Evolutionary conservation across 2,888 invertebrate genomes (phyloP).

Genomic region (Cosmia pyralina): DNA sequence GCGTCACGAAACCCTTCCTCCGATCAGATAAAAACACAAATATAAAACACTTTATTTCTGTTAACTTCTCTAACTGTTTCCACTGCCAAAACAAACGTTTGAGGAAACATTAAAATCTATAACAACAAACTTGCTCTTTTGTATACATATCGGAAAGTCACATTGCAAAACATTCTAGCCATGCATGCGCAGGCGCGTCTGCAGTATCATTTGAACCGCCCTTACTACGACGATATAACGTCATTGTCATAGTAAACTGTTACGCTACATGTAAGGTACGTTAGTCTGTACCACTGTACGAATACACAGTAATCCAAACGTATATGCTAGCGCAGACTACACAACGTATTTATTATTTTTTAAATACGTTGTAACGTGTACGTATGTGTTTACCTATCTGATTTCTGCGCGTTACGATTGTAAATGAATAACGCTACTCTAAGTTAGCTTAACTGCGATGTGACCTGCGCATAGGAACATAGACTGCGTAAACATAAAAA

Average conservation of each 20-base stretch:
- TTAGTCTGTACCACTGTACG: neutral
- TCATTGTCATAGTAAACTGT: neutral
- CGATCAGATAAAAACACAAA: neutral
- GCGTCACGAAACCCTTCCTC: neutral
- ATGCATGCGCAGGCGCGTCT: neutral
- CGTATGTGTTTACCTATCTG: neutral
- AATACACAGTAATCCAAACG: neutral
- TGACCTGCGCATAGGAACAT: neutral
- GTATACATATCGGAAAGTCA: slow-evolving; percentile 1
- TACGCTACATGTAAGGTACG: neutral
- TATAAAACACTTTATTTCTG: neutral
- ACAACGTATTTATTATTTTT: neutral
- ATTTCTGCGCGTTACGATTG: neutral
- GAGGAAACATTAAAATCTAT: slow-evolving; percentile 1
- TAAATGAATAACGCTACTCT: neutral
- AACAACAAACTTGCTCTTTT: slow-evolving; percentile 6
- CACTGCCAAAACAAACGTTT: neutral
- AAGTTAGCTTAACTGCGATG: neutral
- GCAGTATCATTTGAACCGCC: neutral
- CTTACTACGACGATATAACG: neutral
- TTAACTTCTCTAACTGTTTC: neutral
- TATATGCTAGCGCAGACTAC: neutral
- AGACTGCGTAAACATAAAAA: neutral
- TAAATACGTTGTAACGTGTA: neutral
- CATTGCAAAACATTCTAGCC: slow-evolving; percentile 15